phyloP scores from a whole-genome alignment of 2,797 vertebrate genomes.

The Pelodytes ibericus region DNA sequence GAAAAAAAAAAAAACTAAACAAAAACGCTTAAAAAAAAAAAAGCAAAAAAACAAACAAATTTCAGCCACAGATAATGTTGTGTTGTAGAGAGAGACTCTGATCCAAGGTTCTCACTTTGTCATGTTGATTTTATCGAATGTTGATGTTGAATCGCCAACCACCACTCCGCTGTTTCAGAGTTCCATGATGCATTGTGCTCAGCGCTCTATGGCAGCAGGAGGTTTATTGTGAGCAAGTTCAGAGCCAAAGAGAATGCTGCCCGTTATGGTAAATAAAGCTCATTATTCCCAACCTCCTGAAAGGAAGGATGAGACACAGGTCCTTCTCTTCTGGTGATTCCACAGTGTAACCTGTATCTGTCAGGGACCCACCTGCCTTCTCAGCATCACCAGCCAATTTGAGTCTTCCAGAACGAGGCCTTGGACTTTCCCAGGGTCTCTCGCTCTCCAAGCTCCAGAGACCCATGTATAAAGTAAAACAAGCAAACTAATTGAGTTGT shows the following conservation, averaged over 20 bases:
- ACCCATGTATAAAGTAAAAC: conserved; percentile 39
- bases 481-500: conserved; percentile 26
- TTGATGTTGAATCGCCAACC: conserved; percentile 24
- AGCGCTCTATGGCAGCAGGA: conserved; percentile 15
- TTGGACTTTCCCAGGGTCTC: conserved; percentile 18
- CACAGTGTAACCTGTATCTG: conserved; percentile 38
- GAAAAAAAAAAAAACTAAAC: conserved; percentile 13
- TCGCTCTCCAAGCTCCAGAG: conserved; percentile 27
- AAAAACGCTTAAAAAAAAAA: conserved; percentile 25
- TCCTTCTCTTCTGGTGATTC: conserved; percentile 45
- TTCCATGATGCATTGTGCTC: conserved; percentile 14
- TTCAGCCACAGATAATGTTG: conserved; percentile 29
- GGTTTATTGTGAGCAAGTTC: conserved; percentile 9
- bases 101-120: conserved; percentile 18
- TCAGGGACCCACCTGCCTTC: conserved; percentile 43
- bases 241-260: conserved; percentile 47
- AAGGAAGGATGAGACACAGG: conserved; percentile 32
- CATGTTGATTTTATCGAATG: conserved; percentile 26
- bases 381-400: conserved; percentile 51
- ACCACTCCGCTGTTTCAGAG: conserved; percentile 26
- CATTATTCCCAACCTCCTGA: conserved; percentile 35
- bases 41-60: conserved; percentile 18
- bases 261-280: conserved; percentile 12
- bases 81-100: conserved; percentile 12
- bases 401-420: conserved; percentile 53